These are phyloP conservation scores for Tyrannus savana DNA, from an alignment of 2,113 vertebrate species.

Conservation along the genomic window DNA sequence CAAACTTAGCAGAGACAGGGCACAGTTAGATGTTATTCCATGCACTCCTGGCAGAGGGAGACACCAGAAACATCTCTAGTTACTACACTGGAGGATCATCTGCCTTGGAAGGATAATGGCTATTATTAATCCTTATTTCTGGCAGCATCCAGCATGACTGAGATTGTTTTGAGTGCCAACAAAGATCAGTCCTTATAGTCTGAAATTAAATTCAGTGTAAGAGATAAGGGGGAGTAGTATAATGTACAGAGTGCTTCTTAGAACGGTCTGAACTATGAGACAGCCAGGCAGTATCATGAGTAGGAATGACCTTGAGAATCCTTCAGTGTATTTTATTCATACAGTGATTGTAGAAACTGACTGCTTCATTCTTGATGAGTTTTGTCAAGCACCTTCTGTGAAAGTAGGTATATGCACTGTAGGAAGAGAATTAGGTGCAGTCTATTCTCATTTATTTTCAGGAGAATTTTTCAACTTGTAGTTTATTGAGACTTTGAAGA, in stretches of 20 bases:
- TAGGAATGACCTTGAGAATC: not conserved
- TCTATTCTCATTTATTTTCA: constrained; percentile 23
- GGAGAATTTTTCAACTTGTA: not conserved
- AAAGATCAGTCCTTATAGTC: not conserved
- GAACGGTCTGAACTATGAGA: not conserved
- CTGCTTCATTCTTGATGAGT: not conserved
- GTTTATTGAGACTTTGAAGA: not conserved
- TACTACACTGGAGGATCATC: not conserved
- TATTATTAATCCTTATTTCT: not conserved
- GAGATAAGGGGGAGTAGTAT: not conserved
- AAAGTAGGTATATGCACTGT: not conserved
- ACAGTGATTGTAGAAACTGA: not conserved
- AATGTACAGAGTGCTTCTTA: not conserved
- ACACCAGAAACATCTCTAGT: not conserved
- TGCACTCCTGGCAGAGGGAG: constrained; percentile 3
- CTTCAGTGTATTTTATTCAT: not conserved
- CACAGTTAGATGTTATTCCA: not conserved
- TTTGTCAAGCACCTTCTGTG: constrained; percentile 12
- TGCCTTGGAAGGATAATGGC: not conserved
- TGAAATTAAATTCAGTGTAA: not conserved
- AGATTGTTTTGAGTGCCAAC: not conserved
- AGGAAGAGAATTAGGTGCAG: not conserved
- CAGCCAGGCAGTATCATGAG: not conserved
- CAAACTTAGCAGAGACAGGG: not conserved
- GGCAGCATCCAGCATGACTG: not conserved